Percentiles rank a stretch among this genome's conserved stretches.
Evolutionary conservation across 1,140 invertebrate species (phyloP).

Genomic region (Leptoteleia sp.): DNA sequence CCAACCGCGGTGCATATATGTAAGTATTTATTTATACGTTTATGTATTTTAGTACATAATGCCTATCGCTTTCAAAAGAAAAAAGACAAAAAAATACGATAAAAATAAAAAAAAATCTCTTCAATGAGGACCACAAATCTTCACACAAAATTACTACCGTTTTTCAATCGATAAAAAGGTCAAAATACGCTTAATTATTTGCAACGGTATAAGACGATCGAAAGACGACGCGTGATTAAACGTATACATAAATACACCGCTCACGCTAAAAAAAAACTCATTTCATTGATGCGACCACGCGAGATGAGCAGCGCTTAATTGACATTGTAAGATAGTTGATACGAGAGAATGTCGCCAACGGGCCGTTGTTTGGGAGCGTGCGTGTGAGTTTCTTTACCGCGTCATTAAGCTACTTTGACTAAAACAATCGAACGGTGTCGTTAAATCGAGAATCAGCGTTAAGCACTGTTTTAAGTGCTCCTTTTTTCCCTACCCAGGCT

Average conservation of each 20-base stretch:
- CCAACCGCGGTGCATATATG: constrained; percentile 45
- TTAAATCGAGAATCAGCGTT: constrained; percentile 66
- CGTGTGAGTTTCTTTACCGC: constrained; percentile 48
- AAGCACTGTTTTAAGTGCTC: constrained; percentile 81
- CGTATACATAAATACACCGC: constrained; percentile 68
- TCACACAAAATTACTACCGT: constrained; percentile 26
- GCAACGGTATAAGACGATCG: constrained; percentile 8
- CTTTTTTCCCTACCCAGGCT: constrained; percentile 79
- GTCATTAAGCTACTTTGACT: constrained; percentile 68
- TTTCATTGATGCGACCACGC: constrained; percentile 60
- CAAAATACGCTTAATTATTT: constrained; percentile 24
- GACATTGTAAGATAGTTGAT: constrained; percentile 56
- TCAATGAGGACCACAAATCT: constrained; percentile 13
- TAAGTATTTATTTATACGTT: constrained; percentile 67
- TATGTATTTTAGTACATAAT: constrained; percentile 49
- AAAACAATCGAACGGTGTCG: constrained; percentile 64
- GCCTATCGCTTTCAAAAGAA: constrained; percentile 23
- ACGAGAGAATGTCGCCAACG: too few relatives aligned
- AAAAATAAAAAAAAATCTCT: constrained; percentile 14
- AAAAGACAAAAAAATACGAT: too few relatives aligned
- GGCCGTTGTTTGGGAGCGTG: too few relatives aligned
- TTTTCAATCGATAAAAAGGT: constrained; percentile 39
- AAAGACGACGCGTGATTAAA: constrained; percentile 40
- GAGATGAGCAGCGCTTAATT: constrained; percentile 64
- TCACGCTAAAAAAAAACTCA: constrained; percentile 65